Percentiles rank a stretch among this genome's conserved stretches.
Conservation (phyloP, 2,113 vertebrate species). For the human region DNA sequence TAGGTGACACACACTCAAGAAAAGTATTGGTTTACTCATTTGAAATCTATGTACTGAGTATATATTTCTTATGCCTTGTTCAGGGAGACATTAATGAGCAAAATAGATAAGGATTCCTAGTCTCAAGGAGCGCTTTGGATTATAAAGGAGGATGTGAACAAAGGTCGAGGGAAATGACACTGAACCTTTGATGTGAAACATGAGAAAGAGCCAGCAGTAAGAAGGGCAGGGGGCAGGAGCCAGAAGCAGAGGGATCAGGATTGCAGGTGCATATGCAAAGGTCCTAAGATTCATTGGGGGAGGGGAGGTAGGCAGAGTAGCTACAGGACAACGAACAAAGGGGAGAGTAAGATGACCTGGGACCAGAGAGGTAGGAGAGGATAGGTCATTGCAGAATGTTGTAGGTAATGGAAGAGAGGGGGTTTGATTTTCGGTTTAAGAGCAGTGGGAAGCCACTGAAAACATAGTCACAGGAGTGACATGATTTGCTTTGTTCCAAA, state of each 20-base stretch:
- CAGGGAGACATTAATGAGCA: neutral
- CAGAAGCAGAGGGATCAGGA: neutral
- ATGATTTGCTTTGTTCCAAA: neutral
- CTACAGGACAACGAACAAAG: neutral
- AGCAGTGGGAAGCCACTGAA: neutral
- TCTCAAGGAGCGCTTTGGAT: neutral
- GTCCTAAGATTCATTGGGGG: rapidly evolving
- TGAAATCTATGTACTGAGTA: neutral
- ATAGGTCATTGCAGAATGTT: neutral
- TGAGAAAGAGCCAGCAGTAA: neutral
- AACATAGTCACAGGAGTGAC: neutral
- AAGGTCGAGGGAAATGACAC: neutral
- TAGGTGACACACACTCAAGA: neutral
- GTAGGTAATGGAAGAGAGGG: too few relatives aligned
- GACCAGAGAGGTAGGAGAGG: rapidly evolving
- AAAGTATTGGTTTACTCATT: neutral
- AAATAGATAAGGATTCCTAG: neutral
- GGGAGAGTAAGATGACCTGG: neutral
- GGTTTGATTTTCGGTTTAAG: neutral
- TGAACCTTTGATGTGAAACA: neutral
- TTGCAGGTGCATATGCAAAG: neutral
- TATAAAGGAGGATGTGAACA: neutral
- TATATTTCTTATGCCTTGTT: neutral
- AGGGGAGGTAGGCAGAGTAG: neutral
- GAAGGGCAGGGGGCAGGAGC: neutral